These are phyloP conservation scores for Campoletis raptor DNA, from an alignment of 2,888 invertebrate species.

Conservation along the genomic window DNA sequence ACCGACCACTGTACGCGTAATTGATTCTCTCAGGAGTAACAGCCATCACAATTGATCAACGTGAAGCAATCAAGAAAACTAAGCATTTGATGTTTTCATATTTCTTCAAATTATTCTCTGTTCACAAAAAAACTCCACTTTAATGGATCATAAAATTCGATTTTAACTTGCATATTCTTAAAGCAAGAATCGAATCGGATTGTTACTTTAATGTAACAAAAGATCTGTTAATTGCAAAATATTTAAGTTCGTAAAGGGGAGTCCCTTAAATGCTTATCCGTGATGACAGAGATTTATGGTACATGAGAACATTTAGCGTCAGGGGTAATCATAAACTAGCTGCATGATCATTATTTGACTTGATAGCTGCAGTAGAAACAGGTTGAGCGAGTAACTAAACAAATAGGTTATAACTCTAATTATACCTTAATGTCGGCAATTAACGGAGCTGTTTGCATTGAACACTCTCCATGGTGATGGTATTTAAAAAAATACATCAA, in stretches of 20 bases:
- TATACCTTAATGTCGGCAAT: constrained; percentile 5
- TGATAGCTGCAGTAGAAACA: not conserved
- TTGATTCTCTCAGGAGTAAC: not conserved
- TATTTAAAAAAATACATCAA: not conserved
- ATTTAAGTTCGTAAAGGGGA: not conserved
- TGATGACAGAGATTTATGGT: not conserved
- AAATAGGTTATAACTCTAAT: constrained; percentile 34
- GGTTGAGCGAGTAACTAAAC: not conserved
- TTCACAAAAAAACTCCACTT: not conserved
- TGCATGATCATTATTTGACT: not conserved
- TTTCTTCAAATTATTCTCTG: not conserved
- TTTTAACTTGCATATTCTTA: too few species aligned
- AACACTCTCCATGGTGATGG: not conserved
- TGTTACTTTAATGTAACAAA: too few species aligned
- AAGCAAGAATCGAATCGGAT: too few species aligned
- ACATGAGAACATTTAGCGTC: not conserved
- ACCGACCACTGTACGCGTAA: not conserved
- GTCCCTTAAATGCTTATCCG: not conserved
- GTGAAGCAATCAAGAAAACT: too few species aligned
- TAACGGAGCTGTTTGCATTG: not conserved
- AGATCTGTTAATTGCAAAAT: too few species aligned
- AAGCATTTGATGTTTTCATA: not conserved
- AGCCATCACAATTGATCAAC: not conserved
- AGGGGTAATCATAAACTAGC: not conserved
- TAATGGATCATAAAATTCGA: too few species aligned